Conservation (phyloP, 2,797 vertebrate species). For the Gallinago stenura region DNA sequence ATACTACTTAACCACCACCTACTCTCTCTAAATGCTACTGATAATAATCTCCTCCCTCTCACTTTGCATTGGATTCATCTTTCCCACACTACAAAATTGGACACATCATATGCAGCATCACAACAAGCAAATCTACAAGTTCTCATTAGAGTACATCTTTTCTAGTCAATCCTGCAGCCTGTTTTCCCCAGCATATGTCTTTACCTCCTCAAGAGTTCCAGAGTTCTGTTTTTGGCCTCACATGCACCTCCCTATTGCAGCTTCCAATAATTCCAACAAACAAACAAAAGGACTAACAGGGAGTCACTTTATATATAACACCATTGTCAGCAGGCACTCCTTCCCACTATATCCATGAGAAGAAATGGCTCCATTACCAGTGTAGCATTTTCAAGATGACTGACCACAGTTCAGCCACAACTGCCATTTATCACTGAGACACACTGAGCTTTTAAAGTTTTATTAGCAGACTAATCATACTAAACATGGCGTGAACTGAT, state of each 20-base stretch:
- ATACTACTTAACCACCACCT: neutral
- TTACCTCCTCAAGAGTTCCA: neutral
- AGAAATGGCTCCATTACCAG: neutral
- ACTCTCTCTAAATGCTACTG: neutral
- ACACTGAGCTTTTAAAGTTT: neutral
- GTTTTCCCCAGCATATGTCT: neutral
- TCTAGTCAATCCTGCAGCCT: neutral
- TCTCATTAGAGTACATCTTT: accelerated
- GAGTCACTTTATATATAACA: neutral
- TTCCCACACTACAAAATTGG: neutral
- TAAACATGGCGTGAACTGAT: neutral
- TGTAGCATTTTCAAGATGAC: neutral
- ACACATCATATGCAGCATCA: neutral
- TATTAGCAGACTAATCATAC: neutral
- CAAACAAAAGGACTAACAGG: neutral
- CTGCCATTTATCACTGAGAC: neutral
- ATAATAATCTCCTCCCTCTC: neutral
- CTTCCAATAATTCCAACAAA: neutral
- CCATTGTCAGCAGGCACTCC: accelerated
- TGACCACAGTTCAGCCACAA: neutral
- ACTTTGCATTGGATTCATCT: neutral
- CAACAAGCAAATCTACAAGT: neutral
- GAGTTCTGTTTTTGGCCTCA: neutral
- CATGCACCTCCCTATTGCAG: neutral
- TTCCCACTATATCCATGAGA: neutral